Conservation (phyloP, 2,113 vertebrate species). For the Lophotis ruficrista region DNA sequence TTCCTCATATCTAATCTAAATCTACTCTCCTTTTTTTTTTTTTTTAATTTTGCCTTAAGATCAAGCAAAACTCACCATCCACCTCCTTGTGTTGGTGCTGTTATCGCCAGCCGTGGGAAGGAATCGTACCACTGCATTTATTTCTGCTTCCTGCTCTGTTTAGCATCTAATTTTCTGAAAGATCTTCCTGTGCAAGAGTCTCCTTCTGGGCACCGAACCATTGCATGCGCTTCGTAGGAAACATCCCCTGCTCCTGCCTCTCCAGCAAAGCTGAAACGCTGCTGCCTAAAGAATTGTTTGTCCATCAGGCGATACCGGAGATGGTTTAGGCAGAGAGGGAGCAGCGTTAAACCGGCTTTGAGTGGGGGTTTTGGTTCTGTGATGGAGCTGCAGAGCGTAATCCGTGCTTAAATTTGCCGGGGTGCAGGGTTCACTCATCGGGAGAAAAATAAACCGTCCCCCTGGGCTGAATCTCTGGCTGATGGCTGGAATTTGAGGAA, state of each 20-base stretch:
- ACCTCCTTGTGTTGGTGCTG: accelerated
- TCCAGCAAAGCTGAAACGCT: background rate
- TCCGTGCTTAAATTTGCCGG: background rate
- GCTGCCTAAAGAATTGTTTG: background rate
- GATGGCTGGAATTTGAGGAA: constrained; percentile 38
- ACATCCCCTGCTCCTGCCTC: background rate
- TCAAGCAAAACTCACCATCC: background rate
- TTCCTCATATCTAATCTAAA: no score
- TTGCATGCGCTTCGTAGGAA: background rate
- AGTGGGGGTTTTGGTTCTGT: background rate
- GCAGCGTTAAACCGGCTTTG: background rate
- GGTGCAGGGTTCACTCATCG: background rate
- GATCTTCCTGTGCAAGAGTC: background rate
- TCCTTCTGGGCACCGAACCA: background rate
- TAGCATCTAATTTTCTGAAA: background rate
- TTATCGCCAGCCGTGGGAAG: accelerated
- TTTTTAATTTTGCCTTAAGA: background rate
- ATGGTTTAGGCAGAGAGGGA: background rate
- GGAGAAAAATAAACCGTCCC: background rate
- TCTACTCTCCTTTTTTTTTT: no score
- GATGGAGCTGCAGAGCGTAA: background rate
- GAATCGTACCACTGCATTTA: background rate
- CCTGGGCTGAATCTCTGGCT: background rate
- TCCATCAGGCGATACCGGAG: background rate
- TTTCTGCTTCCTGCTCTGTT: background rate